These are phyloP conservation scores for Meandrina meandrites DNA, from an alignment of 92 coral and sea anemone genomes.

Conservation along the genomic window DNA sequence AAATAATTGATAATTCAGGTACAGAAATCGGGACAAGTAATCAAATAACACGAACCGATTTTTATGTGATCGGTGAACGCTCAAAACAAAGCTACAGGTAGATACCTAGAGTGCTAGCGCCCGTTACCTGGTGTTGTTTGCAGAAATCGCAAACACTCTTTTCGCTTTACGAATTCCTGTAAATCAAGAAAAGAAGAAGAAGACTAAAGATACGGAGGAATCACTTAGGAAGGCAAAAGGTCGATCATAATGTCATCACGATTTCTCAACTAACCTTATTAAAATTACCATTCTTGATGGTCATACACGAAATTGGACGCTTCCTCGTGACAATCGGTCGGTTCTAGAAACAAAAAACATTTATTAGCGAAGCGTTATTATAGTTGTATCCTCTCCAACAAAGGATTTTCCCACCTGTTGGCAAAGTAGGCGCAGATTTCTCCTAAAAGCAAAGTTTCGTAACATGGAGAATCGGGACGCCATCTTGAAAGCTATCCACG, in stretches of 20 bases:
- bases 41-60: background rate
- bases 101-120: background rate
- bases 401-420: constrained; percentile 25
- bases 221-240: background rate
- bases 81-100: background rate
- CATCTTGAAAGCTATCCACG: constrained; percentile 74
- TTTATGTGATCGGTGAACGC: background rate
- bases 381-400: background rate
- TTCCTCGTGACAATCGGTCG: constrained; percentile 13
- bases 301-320: background rate
- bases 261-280: constrained; percentile 21
- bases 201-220: no score
- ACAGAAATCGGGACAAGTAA: background rate
- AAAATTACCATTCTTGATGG: background rate
- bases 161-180: constrained; percentile 10
- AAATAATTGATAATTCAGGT: background rate
- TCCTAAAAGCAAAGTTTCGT: constrained; percentile 40
- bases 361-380: background rate
- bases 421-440: constrained; percentile 40
- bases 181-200: constrained; percentile 6
- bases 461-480: constrained; percentile 67
- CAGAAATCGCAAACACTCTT: constrained; percentile 3
- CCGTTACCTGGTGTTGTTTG: constrained; percentile 1
- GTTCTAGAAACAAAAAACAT: constrained; percentile 4
- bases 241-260: background rate